Conservation (phyloP, 2,113 vertebrate species). For the Erythrocebus patas region DNA sequence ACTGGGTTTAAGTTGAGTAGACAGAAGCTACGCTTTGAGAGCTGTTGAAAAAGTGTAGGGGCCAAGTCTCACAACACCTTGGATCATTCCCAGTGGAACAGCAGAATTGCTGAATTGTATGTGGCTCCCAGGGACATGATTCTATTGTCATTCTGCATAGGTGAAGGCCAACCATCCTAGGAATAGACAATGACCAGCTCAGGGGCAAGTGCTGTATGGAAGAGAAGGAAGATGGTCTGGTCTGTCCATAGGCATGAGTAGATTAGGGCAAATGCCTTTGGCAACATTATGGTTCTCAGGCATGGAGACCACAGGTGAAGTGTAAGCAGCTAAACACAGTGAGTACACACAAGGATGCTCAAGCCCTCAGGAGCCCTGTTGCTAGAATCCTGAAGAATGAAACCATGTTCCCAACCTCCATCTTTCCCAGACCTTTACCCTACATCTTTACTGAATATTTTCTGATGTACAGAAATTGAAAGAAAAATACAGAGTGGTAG, state of each 20-base stretch:
- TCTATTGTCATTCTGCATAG: neutral
- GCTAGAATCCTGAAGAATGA: neutral
- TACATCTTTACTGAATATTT: neutral
- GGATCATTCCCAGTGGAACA: neutral
- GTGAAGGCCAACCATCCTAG: neutral
- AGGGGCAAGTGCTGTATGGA: neutral
- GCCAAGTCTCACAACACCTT: neutral
- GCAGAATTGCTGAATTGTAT: neutral
- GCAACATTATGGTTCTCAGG: neutral
- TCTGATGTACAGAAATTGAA: neutral
- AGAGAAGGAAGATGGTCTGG: neutral
- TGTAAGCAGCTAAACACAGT: neutral
- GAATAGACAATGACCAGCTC: neutral
- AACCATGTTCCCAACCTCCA: neutral
- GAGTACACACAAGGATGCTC: neutral
- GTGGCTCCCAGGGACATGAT: neutral
- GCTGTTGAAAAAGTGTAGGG: neutral
- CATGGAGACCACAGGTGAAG: neutral
- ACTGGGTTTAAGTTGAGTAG: neutral
- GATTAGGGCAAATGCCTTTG: neutral
- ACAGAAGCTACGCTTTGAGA: neutral
- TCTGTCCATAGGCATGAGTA: no score
- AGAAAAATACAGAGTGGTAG: neutral
- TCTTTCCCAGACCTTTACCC: neutral
- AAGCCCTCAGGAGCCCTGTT: neutral